Conservation (phyloP, 2,113 vertebrate species). For the Raja brachyura region DNA sequence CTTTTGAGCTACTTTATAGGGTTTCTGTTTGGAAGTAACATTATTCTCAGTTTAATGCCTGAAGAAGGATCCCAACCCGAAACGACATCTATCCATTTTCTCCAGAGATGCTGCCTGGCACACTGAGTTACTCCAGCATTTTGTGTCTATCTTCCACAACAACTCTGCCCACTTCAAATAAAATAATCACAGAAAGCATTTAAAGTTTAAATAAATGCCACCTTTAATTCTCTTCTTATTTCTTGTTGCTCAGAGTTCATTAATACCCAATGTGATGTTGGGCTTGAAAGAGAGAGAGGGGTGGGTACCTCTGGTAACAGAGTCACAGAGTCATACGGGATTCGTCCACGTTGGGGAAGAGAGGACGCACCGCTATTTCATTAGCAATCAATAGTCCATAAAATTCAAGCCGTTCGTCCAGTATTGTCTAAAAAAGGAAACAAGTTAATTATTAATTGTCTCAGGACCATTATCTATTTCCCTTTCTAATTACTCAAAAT, state of each 20-base stretch:
- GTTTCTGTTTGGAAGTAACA: no score
- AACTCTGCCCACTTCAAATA: no score
- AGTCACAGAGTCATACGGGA: background rate
- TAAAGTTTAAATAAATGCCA: background rate
- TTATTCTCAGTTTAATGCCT: no score
- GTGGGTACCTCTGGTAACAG: background rate
- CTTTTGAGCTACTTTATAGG: no score
- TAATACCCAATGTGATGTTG: background rate
- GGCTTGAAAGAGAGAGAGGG: background rate
- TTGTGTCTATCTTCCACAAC: no score
- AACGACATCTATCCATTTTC: no score
- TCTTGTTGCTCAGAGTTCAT: background rate
- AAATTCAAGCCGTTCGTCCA: conserved; percentile 49
- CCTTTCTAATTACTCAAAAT: background rate
- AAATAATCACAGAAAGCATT: background rate
- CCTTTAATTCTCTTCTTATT: background rate
- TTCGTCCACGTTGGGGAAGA: rapidly evolving
- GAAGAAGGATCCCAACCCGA: no score
- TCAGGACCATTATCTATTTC: background rate
- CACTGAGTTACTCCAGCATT: no score
- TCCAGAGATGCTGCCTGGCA: no score
- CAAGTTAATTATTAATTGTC: background rate
- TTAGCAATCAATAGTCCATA: conserved; percentile 49
- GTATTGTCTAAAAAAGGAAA: conserved; percentile 48
- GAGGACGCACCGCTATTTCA: conserved; percentile 35